phyloP scores from a whole-genome alignment of 2,888 invertebrate genomes.

The Sthenelais limicola region DNA sequence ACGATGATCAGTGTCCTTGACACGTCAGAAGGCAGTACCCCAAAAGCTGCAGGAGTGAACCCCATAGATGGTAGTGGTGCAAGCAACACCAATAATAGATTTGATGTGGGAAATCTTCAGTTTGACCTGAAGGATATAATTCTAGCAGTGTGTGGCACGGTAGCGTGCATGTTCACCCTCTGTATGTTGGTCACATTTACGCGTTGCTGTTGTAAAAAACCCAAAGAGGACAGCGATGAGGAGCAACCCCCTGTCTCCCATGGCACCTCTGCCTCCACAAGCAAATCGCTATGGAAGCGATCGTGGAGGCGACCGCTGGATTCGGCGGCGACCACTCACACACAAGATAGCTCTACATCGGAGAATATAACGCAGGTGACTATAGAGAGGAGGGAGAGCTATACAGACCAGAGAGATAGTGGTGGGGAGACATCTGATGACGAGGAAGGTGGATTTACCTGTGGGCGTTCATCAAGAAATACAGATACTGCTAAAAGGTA shows the following conservation, averaged over 20 bases:
- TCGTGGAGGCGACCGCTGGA: slow-evolving; percentile 32
- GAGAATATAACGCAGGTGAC: slow-evolving; percentile 37
- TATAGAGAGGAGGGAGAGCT: slow-evolving; percentile 21
- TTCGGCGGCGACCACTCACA: slow-evolving; percentile 4
- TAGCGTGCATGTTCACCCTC: slow-evolving; percentile 58
- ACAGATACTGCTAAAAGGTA: too few species aligned
- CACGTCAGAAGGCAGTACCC: too few species aligned
- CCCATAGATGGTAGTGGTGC: too few species aligned
- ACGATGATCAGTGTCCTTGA: slow-evolving; percentile 15
- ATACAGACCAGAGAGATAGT: slow-evolving; percentile 2
- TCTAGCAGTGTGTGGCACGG: slow-evolving; percentile 54
- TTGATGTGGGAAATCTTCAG: slow-evolving; percentile 17
- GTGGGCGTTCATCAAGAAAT: too few species aligned
- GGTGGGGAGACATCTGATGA: slow-evolving; percentile 16
- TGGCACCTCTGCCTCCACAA: background rate
- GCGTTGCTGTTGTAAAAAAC: slow-evolving; percentile 61
- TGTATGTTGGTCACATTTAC: slow-evolving; percentile 62
- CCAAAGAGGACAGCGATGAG: slow-evolving; percentile 40
- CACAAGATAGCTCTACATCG: slow-evolving; percentile 10
- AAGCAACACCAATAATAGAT: too few species aligned
- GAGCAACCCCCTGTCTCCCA: too few species aligned
- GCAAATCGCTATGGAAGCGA: slow-evolving; percentile 30
- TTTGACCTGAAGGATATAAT: slow-evolving; percentile 51
- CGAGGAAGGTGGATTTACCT: slow-evolving; percentile 35
- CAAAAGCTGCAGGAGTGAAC: too few species aligned